Conservation (phyloP, 2,113 vertebrate species). For the Festucalex cinctus region DNA sequence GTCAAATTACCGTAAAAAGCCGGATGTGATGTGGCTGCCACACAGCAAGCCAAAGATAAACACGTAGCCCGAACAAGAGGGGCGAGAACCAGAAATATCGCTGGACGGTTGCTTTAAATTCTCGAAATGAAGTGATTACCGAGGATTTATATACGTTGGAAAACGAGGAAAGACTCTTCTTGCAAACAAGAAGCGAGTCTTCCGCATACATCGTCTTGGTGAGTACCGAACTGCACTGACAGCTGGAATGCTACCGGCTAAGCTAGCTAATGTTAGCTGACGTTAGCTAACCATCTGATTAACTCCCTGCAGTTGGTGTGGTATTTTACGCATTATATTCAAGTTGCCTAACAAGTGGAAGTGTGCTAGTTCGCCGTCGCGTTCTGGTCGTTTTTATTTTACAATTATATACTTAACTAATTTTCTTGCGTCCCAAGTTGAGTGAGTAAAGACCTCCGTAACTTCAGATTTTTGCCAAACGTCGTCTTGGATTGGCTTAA, state of each 20-base stretch:
- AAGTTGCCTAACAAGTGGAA: no score
- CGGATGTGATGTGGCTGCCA: slow-evolving; percentile 77
- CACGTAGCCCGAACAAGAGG: slow-evolving; percentile 65
- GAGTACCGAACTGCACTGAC: slow-evolving; percentile 39
- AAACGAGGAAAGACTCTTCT: slow-evolving; percentile 8
- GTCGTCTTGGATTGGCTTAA: neutral
- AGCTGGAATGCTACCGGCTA: slow-evolving; percentile 31
- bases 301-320: neutral
- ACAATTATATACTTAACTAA: neutral
- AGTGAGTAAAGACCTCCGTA: neutral
- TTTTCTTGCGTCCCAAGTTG: neutral
- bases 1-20: slow-evolving; percentile 26
- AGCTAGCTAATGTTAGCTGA: slow-evolving; percentile 39
- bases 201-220: slow-evolving; percentile 38
- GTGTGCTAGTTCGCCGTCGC: neutral
- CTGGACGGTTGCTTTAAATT: neutral
- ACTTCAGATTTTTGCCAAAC: neutral
- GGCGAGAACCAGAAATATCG: slow-evolving; percentile 20
- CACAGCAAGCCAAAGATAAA: slow-evolving; percentile 77
- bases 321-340: neutral
- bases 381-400: neutral
- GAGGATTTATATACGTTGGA: neutral
- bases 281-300: slow-evolving; percentile 29
- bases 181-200: slow-evolving; percentile 10
- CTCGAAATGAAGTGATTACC: slow-evolving; percentile 45